These are phyloP conservation scores for Chamaetylas fuelleborni DNA, from an alignment of 2,113 vertebrate genomes.

Conservation along the genomic window DNA sequence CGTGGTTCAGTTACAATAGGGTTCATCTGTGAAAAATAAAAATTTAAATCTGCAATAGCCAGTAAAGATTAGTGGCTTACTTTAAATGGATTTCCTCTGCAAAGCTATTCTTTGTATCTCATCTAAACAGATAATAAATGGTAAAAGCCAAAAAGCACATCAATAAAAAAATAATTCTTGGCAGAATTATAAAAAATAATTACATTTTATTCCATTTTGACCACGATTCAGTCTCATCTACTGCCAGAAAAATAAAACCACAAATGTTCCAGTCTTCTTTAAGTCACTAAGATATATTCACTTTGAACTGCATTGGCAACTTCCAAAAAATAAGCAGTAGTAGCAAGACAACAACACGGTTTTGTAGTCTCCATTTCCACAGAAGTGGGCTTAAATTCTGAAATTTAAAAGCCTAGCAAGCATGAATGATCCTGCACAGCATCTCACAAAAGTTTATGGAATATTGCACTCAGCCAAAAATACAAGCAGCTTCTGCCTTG, in stretches of 20 bases:
- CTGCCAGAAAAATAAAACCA: conserved; percentile 31
- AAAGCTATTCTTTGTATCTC: conserved; percentile 29
- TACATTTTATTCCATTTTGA: conserved; percentile 40
- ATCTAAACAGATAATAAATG: conserved; percentile 50
- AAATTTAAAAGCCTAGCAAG: background rate
- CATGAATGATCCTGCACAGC: background rate
- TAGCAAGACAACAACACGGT: background rate
- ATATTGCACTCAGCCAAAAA: background rate
- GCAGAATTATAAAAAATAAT: conserved; percentile 41
- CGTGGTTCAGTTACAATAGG: background rate
- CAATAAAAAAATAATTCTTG: conserved; percentile 49
- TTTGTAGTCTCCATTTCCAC: background rate
- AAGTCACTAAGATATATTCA: background rate
- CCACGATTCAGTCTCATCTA: conserved; percentile 5
- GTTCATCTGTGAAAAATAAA: conserved; percentile 28
- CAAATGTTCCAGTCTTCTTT: background rate
- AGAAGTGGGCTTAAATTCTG: background rate
- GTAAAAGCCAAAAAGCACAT: conserved; percentile 44
- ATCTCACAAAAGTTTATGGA: background rate
- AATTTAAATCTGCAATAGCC: conserved; percentile 15
- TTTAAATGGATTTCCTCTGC: conserved; percentile 34
- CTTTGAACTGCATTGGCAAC: conserved; percentile 2
- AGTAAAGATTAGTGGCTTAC: conserved; percentile 20
- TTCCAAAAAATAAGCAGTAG: conserved; percentile 3
- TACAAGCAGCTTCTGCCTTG: background rate